Conservation (phyloP, 2,797 vertebrate species). For the Malurus leucopterus region DNA sequence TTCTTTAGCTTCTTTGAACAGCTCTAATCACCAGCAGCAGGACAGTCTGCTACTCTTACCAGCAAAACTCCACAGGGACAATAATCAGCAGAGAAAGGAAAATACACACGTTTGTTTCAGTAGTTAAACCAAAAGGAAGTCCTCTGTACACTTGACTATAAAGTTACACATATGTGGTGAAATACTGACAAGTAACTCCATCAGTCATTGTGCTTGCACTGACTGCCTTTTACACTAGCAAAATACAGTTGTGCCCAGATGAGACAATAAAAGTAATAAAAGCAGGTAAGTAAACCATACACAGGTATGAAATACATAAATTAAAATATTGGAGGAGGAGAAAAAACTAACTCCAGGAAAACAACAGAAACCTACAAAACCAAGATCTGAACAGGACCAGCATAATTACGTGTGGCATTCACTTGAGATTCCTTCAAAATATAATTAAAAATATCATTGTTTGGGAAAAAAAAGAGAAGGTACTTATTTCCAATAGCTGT, state of each 20-base stretch:
- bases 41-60: not conserved
- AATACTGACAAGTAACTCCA: not conserved
- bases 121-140: not conserved
- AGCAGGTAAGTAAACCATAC: not conserved
- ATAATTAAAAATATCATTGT: not conserved
- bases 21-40: not conserved
- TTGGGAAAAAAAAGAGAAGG: not conserved
- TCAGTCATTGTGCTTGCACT: not conserved
- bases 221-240: not conserved
- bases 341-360: not conserved
- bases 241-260: not conserved
- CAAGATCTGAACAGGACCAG: not conserved
- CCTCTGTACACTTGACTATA: not conserved
- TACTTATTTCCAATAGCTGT: not conserved
- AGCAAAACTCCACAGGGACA: not conserved
- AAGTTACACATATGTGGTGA: not conserved
- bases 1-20: not conserved
- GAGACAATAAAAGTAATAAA: not conserved
- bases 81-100: not conserved
- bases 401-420: not conserved
- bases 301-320: not conserved
- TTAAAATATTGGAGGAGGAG: accelerated
- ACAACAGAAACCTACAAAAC: not conserved
- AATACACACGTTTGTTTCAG: not conserved
- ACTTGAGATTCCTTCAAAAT: not conserved